A percentile compares a stretch with the other conserved stretches of the same genome.
Conservation (phyloP, 2,113 vertebrate genomes). For the Syrrhaptes paradoxus region DNA sequence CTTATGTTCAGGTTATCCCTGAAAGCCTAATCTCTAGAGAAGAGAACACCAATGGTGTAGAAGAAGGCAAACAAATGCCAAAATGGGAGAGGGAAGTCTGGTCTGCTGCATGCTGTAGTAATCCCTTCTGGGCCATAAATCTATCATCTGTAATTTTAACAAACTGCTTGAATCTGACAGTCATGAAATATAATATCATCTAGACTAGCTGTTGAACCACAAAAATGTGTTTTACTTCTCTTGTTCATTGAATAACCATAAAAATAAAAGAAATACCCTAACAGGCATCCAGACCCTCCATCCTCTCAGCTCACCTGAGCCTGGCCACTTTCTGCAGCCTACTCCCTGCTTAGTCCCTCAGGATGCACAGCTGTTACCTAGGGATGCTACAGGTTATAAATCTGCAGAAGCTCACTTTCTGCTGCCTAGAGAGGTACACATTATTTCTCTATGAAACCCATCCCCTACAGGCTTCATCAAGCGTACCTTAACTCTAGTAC, state of each 20-base stretch:
- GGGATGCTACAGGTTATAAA: neutral
- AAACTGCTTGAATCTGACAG: neutral
- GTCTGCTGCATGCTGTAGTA: neutral
- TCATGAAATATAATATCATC: neutral
- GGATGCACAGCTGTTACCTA: neutral
- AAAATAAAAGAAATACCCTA: neutral
- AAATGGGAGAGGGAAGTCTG: neutral
- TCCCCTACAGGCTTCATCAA: neutral
- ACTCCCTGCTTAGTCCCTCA: neutral
- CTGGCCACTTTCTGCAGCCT: neutral
- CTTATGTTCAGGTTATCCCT: neutral
- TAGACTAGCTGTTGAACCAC: neutral
- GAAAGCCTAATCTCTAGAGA: neutral
- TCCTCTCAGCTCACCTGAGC: neutral
- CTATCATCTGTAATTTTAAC: conserved; percentile 20
- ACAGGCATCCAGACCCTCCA: neutral
- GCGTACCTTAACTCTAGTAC: neutral
- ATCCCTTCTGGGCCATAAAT: neutral
- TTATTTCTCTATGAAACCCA: neutral
- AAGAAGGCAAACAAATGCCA: neutral
- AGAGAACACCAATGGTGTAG: neutral
- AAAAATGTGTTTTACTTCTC: neutral
- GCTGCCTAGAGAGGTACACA: neutral
- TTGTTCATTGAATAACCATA: neutral
- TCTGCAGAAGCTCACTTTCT: neutral